A percentile compares a stretch with the other conserved stretches of the same genome.
phyloP scores from a whole-genome alignment of 2,888 invertebrate genomes.

The Siphonodentalium dalli region DNA sequence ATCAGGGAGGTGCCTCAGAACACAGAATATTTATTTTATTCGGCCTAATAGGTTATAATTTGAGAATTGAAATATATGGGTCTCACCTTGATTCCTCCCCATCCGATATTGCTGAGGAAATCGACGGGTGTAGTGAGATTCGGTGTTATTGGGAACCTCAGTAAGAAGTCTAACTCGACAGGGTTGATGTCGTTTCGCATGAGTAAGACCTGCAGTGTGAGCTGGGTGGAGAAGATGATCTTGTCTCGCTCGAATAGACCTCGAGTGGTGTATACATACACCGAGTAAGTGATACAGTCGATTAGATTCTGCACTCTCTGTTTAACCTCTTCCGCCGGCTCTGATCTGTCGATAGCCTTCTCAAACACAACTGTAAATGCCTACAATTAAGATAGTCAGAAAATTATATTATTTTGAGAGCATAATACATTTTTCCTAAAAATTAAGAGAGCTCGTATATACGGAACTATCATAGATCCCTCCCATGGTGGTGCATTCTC shows the following conservation, averaged over 20 bases:
- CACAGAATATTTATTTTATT: no score
- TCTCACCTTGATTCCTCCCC: slow-evolving; percentile 87
- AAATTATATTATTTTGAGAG: neutral
- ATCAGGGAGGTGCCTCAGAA: no score
- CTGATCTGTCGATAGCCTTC: slow-evolving; percentile 90
- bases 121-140: slow-evolving; percentile 94
- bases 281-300: slow-evolving; percentile 92
- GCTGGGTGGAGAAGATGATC: slow-evolving; percentile 93
- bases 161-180: slow-evolving; percentile 87
- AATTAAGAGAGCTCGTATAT: no score
- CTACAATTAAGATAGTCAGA: slow-evolving; percentile 65
- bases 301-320: slow-evolving; percentile 86
- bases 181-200: slow-evolving; percentile 86
- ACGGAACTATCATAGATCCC: no score
- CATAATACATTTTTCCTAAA: no score
- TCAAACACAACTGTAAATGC: slow-evolving; percentile 98
- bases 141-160: slow-evolving; percentile 90
- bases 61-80: no score
- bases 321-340: slow-evolving; percentile 80
- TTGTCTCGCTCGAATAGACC: slow-evolving; percentile 97
- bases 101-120: slow-evolving; percentile 87
- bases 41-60: no score
- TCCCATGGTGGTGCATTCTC: no score
- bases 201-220: slow-evolving; percentile 91
- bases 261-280: slow-evolving; percentile 91